A percentile compares a stretch with the other conserved stretches of the same genome.
phyloP scores from a whole-genome alignment of 2,113 vertebrate genomes.

The Leptosomus discolor region DNA sequence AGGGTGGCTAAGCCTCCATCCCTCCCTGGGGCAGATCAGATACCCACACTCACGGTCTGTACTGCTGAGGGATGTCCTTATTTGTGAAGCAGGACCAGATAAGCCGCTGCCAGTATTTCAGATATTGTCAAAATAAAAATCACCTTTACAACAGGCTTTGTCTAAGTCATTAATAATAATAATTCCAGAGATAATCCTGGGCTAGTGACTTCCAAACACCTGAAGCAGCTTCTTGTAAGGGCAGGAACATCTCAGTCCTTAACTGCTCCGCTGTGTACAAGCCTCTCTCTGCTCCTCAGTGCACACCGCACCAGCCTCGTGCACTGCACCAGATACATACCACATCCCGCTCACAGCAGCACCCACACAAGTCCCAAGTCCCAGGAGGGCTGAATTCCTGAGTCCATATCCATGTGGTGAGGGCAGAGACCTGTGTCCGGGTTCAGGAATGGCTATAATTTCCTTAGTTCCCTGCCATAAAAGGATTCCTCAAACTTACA shows the following conservation, averaged over 20 bases:
- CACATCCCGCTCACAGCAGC: rapidly evolving
- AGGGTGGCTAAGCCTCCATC: background rate
- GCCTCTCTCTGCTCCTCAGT: background rate
- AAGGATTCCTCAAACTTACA: background rate
- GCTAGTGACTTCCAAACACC: background rate
- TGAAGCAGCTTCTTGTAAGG: background rate
- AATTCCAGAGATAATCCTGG: background rate
- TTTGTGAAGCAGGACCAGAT: background rate
- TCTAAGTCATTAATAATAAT: background rate
- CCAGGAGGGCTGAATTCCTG: background rate
- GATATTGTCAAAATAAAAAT: background rate
- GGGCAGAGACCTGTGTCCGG: background rate
- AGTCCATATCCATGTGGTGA: background rate
- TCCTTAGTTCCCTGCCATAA: background rate
- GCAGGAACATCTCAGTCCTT: background rate
- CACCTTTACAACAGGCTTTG: background rate
- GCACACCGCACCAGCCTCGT: no score
- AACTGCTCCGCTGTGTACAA: background rate
- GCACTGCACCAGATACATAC: background rate
- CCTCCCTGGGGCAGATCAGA: background rate
- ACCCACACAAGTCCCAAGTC: rapidly evolving
- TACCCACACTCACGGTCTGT: background rate
- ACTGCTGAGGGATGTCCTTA: background rate
- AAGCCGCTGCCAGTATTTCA: background rate
- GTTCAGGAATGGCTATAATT: background rate